Base-by-base conservation (phyloP, 2,888 invertebrate species). In the Pammene fasciana region DNA sequence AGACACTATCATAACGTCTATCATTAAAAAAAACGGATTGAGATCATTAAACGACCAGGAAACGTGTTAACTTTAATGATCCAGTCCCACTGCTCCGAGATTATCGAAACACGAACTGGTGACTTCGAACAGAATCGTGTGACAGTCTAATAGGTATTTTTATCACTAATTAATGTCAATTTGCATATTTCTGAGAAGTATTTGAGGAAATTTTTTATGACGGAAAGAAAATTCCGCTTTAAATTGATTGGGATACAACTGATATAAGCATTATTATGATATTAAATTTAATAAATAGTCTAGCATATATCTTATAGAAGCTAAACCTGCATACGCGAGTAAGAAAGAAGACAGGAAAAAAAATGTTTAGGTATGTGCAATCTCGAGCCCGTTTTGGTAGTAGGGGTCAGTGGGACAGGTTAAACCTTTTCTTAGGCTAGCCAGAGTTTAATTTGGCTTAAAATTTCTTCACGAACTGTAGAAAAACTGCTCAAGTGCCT, bases 21-120 rank as follows among this genome's bases (percentile, higher is more conserved):
- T 3, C 18, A 61, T 48, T 50, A 50, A 61, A 36, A 60, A 59
- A 52, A 18, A 38, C 61, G n/a, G 50, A 61, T 61, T 61, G 50
- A 61, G 38, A 38, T 41, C 50, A 50, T 61, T 61, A 50, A 50
- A 50, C 48, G 41, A 52, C 52, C 62, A 66, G 66, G 50, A 66
- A 59, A 59, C 66, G 50, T 67, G 50, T 67, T 36, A 59, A 67
- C 41, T 59, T 52, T 59, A 59, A 67, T 50, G 66, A 60, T 50
- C 66, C 66, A 52, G 66, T 67, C 59, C 50, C 50, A 34, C 66
- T 16, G 41, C 62, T 62, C 18, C n/a, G 59, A 60, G 50, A 48
- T 59, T 52, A 34, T 59, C 62, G 52, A 62, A 52, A n/a, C 18
- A 41, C 50, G 16, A 38, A 38, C 48, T 62, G 38, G 38, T 52